phyloP scores from a whole-genome alignment of 2,888 invertebrate species.

The Antitype chi region DNA sequence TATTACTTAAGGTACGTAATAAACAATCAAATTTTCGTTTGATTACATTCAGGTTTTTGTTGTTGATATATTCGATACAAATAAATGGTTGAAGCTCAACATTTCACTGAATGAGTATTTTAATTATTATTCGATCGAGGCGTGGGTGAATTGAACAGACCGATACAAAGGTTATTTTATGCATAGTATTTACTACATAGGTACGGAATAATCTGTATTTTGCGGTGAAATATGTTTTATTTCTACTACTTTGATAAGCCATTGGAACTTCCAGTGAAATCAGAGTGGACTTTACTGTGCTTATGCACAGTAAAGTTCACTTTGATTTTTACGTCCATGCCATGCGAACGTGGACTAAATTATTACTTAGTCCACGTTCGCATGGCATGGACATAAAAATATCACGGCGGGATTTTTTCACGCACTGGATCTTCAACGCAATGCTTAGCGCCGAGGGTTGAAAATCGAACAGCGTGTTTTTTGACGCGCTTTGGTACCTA shows the following conservation, averaged over 20 bases:
- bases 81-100: not conserved
- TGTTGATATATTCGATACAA: not conserved
- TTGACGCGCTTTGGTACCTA: too few species aligned
- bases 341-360: too few species aligned
- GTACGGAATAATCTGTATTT: not conserved
- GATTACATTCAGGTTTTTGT: not conserved
- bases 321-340: too few species aligned
- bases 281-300: not conserved
- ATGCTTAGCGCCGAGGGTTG: too few species aligned
- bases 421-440: too few species aligned
- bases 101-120: not conserved
- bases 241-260: not conserved
- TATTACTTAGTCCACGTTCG: too few species aligned
- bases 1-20: not conserved
- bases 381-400: too few species aligned
- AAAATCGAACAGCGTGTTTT: too few species aligned
- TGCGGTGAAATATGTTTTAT: not conserved
- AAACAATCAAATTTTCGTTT: not conserved
- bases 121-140: conserved; percentile 4
- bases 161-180: not conserved
- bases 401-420: too few species aligned
- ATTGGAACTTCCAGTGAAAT: not conserved
- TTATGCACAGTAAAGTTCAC: too few species aligned
- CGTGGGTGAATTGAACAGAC: not conserved
- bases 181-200: not conserved